Conservation (phyloP, 2,797 vertebrate species). For the Jordanella pulchra region DNA sequence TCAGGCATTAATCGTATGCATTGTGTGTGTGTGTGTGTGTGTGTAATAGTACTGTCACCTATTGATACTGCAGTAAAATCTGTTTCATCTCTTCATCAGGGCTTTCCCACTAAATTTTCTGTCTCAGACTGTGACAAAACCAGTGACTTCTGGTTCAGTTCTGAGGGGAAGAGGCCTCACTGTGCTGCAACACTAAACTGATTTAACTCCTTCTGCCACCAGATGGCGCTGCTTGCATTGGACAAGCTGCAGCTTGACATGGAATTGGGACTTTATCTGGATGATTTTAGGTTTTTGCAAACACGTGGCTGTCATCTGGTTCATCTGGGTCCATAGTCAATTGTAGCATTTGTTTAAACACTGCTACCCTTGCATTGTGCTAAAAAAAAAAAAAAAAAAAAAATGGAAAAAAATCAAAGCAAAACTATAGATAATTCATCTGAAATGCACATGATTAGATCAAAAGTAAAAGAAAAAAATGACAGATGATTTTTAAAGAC, state of each 20-base stretch:
- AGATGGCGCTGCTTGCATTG: slow-evolving; percentile 63
- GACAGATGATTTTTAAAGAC: too few relatives aligned
- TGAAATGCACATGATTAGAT: not conserved
- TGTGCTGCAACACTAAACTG: slow-evolving; percentile 6
- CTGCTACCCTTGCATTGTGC: not conserved
- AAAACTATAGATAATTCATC: not conserved
- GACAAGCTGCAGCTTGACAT: not conserved
- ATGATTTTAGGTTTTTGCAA: not conserved
- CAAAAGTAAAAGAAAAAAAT: not conserved
- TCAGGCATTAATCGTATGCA: slow-evolving; percentile 23
- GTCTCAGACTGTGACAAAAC: slow-evolving; percentile 18
- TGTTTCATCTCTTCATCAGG: not conserved
- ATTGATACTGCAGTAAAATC: slow-evolving; percentile 31
- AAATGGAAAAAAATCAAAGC: not conserved
- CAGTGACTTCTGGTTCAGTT: too few relatives aligned
- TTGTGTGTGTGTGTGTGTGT: slow-evolving; percentile 21
- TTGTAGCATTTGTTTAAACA: not conserved
- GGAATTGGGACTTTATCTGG: not conserved
- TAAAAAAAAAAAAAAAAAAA: not conserved
- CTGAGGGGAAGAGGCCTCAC: slow-evolving; percentile 15
- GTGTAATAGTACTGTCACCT: slow-evolving; percentile 71
- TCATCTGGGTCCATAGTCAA: not conserved
- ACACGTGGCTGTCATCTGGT: not conserved
- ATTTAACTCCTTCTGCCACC: slow-evolving; percentile 45
- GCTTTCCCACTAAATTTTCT: not conserved